Conservation (phyloP, 1,140 invertebrate genomes). For the Tenebrio molitor region DNA sequence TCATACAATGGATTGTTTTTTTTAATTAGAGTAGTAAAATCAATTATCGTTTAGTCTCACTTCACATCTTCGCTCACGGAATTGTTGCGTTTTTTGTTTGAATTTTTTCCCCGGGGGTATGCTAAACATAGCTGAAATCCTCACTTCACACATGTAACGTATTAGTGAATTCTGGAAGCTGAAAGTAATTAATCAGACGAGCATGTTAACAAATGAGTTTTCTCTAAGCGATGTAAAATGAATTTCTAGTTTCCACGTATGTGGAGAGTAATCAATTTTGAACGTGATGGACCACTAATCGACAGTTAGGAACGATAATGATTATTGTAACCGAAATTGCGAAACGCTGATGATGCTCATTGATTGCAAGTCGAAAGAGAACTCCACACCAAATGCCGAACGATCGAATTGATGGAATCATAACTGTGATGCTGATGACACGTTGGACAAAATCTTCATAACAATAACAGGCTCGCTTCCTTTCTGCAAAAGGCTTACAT, state of each 20-base stretch:
- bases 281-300: conserved; percentile 23
- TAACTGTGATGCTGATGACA: no score
- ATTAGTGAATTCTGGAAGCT: conserved; percentile 42
- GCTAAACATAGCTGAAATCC: conserved; percentile 36
- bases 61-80: neutral
- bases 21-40: conserved; percentile 37
- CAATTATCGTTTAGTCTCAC: conserved; percentile 37
- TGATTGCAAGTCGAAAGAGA: no score
- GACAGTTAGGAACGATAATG: conserved; percentile 31
- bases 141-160: conserved; percentile 42
- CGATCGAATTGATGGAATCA: no score
- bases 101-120: conserved; percentile 10
- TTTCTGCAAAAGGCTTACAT: no score
- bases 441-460: no score
- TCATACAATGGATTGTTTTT: conserved; percentile 20
- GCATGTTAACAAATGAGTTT: conserved; percentile 50
- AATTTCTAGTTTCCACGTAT: conserved; percentile 43
- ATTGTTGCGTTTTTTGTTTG: conserved; percentile 10
- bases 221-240: conserved; percentile 46
- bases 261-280: conserved; percentile 25
- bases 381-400: no score
- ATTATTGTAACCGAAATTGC: conserved; percentile 19
- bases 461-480: no score
- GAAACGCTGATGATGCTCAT: no score
- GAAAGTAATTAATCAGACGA: conserved; percentile 50